Evolutionary conservation across 2,113 vertebrate species (phyloP), one percentile per base, ranked within the genome.

Genomic region (Apodemus sylvaticus): DNA sequence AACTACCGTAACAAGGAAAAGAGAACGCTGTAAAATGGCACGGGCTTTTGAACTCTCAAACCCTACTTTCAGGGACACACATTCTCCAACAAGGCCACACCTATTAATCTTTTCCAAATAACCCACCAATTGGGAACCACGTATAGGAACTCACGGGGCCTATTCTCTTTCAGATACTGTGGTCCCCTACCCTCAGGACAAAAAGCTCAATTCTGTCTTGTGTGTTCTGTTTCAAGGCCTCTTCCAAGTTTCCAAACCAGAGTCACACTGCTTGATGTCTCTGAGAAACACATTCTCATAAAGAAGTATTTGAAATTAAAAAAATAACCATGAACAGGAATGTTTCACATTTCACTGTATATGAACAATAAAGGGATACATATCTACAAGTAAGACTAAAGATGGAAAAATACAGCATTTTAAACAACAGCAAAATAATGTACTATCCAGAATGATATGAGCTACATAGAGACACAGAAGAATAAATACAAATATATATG

Each of bases 351-450:
- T 62, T 79, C 17, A 51, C 45, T 94, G 36, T 82, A 26, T 66
- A 39, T 77, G 89, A 90, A 53, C 81, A 71, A 86, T 64, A 53
- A 79, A 78, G 73, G 42, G 13, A 53, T 78, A 22, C 45, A 71
- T 93, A 90, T 58, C 91, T 92, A 53, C 58, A 96, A 64, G 70
- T 60, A 97, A 66, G 45, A 78, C 14, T 71, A 9, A 92, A 94
- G 94, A 94, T n/a, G 34, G 12, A 66, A 73, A 86, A 79, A 55
- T 60, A 3, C 2, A 34, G 45, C 29, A 71, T 68, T 94, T 95
- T 94, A 20, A 92, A 93, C 17, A 85, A 55, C 13, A 94, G 42
- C 34, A 92, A 95, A 94, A 87, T 74, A 89, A 94, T 51, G 79
- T 93, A 89, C 92, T 93, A 83, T 17, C 39, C n/a, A 91, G 85